A percentile compares a stretch with the other conserved stretches of the same genome.
Conservation (phyloP, 2,797 vertebrate species). For the Botia almorhae region DNA sequence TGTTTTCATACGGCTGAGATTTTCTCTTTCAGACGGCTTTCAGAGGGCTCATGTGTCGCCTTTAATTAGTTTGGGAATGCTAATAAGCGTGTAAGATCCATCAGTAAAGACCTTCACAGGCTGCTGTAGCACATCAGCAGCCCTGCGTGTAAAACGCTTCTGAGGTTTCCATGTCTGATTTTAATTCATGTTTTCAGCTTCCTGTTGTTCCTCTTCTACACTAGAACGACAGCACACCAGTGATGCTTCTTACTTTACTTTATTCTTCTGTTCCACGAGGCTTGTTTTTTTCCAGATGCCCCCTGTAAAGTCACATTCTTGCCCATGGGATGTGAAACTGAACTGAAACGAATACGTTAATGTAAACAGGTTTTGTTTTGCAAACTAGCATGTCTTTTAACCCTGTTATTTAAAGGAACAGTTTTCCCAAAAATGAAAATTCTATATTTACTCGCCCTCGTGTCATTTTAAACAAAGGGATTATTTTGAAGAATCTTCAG, state of each 20-base stretch:
- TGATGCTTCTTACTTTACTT: background rate
- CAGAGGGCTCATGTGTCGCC: background rate
- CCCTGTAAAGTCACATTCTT: background rate
- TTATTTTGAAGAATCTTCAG: too few species aligned
- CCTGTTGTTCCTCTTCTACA: background rate
- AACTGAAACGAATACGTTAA: background rate
- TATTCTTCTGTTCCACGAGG: background rate
- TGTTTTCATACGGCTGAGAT: background rate
- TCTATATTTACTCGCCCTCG: too few species aligned
- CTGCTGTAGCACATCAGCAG: background rate
- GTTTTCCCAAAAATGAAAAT: background rate
- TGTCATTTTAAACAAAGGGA: too few species aligned
- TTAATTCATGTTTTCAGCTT: constrained; percentile 31
- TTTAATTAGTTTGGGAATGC: constrained; percentile 25
- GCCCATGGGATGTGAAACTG: background rate
- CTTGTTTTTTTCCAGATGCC: background rate
- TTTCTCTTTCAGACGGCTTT: background rate
- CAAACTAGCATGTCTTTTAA: background rate
- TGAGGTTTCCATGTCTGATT: constrained; percentile 2
- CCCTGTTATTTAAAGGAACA: background rate
- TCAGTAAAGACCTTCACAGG: constrained; percentile 17
- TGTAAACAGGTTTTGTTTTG: background rate
- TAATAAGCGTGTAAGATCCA: constrained; percentile 27
- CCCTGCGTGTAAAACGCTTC: constrained; percentile 15
- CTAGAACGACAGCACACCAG: background rate